Conservation (phyloP, 2,797 vertebrate genomes). For the Syndactyla subalaris region DNA sequence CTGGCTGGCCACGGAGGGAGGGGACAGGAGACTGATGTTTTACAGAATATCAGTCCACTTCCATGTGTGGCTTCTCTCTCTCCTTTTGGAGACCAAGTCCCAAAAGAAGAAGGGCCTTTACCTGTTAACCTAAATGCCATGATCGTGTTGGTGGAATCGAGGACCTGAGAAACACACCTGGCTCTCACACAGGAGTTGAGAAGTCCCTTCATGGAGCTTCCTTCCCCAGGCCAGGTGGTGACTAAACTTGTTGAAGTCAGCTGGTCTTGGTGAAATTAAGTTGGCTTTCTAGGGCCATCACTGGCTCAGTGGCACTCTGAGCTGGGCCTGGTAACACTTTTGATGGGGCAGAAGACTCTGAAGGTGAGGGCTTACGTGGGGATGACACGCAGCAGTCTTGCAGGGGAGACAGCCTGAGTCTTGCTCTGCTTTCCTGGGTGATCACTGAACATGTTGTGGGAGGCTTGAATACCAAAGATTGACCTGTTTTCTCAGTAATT, state of each 20-base stretch:
- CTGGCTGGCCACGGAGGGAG: not conserved
- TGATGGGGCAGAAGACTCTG: not conserved
- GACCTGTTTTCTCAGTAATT: slow-evolving; percentile 43
- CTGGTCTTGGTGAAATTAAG: not conserved
- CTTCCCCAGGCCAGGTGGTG: not conserved
- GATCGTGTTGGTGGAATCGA: not conserved
- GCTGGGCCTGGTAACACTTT: not conserved
- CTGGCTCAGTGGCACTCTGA: not conserved
- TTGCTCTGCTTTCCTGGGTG: not conserved
- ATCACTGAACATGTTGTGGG: not conserved
- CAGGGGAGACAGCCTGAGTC: not conserved
- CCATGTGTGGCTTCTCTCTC: not conserved
- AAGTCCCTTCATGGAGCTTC: not conserved
- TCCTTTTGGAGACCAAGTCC: not conserved
- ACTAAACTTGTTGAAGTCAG: not conserved
- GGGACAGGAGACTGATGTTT: not conserved
- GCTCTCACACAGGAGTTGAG: not conserved
- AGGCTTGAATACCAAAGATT: slow-evolving; percentile 36
- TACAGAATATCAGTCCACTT: not conserved
- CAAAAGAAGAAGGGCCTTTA: not conserved
- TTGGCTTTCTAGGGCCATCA: not conserved
- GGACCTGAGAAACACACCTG: not conserved
- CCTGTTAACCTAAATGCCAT: not conserved
- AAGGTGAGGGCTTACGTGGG: not conserved
- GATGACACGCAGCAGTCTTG: not conserved